Percentiles rank a stretch among this genome's conserved stretches.
phyloP scores from a whole-genome alignment of 2,113 vertebrate species.

The rat (Rattus norvegicus) region GRCr8 NC_086019.1:235945501-235946000 shows the following conservation, averaged over 20 bases:
- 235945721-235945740: background rate
- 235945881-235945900: background rate
- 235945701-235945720: background rate
- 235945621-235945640: background rate
- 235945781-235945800: background rate
- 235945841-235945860: background rate
- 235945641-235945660: background rate
- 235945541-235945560: background rate
- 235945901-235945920: conserved; percentile 13
- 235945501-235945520: background rate
- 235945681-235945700: background rate
- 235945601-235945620: background rate
- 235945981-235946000: background rate
- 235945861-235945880: conserved; percentile 27
- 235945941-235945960: conserved; percentile 2
- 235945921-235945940: background rate
- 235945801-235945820: background rate
- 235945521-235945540: conserved; percentile 13
- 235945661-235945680: background rate
- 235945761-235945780: background rate
- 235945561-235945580: background rate
- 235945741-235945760: background rate
- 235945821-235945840: background rate
- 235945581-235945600: background rate
- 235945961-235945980: background rate